A percentile compares a stretch with the other conserved stretches of the same genome.
phyloP scores from a whole-genome alignment of 2,113 vertebrate species.

The Telmatochromis sp. region DNA sequence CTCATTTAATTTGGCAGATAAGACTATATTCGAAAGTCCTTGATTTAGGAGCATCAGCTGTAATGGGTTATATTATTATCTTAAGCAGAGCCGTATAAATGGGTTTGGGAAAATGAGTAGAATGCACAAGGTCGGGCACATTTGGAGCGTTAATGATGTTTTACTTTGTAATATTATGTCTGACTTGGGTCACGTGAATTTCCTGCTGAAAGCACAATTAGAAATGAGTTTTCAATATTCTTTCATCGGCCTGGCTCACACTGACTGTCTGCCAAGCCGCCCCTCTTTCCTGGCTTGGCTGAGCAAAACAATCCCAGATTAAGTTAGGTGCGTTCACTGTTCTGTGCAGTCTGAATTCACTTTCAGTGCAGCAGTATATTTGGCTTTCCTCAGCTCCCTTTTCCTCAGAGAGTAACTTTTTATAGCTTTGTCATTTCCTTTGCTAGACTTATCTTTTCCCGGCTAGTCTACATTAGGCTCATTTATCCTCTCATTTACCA shows the following conservation, averaged over 20 bases:
- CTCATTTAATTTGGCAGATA: not conserved
- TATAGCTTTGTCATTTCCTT: not conserved
- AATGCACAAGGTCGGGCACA: not conserved
- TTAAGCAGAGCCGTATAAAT: not conserved
- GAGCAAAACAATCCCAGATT: slow-evolving; percentile 20
- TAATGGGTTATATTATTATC: not conserved
- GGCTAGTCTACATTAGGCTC: not conserved
- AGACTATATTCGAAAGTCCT: not conserved
- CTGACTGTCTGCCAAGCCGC: not conserved
- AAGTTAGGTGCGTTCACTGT: not conserved
- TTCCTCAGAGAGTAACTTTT: not conserved
- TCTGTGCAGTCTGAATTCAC: not conserved
- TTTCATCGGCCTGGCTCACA: not conserved
- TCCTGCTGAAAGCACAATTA: not conserved
- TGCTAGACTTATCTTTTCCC: not conserved
- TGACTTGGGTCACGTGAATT: not conserved
- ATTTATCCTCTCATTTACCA: not conserved
- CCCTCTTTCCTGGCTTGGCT: not conserved
- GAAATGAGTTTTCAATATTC: not conserved
- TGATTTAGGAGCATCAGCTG: not conserved
- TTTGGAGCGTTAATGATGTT: not conserved
- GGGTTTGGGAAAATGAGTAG: not conserved
- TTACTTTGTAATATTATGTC: not conserved
- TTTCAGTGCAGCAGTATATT: not conserved
- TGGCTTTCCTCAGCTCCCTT: not conserved